Evolutionary conservation across 2,113 vertebrate genomes (phyloP).

Genomic region (Galbula dea): DNA sequence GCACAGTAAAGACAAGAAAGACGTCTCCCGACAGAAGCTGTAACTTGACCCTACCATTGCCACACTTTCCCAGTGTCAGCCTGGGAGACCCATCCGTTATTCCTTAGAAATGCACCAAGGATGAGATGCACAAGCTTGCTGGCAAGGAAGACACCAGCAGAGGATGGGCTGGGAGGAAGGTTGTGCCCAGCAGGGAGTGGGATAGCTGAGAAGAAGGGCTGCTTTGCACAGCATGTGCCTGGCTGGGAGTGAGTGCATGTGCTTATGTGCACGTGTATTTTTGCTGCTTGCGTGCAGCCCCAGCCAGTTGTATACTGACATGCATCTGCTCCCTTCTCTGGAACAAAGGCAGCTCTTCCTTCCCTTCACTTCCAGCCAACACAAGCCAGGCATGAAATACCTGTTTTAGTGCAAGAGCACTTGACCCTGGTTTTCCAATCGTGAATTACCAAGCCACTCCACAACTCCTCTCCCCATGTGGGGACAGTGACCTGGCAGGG

Average conservation of each 20-base stretch:
- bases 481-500: background rate
- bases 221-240: background rate
- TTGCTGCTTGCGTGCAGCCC: constrained; percentile 1
- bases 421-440: rapidly evolving
- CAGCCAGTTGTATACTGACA: constrained; percentile 1
- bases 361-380: background rate
- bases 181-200: background rate
- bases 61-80: background rate
- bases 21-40: background rate
- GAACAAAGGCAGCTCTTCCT: constrained; percentile 39
- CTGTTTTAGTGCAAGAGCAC: background rate
- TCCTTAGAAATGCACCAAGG: background rate
- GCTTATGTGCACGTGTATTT: constrained; percentile 5
- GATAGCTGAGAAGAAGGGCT: background rate
- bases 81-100: background rate
- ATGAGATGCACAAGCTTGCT: background rate
- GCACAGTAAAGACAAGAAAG: background rate
- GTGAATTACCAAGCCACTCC: background rate
- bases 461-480: background rate
- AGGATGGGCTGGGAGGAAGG: background rate
- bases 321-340: constrained; percentile 10
- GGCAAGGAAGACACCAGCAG: background rate
- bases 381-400: background rate
- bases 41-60: background rate
- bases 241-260: background rate